Percentiles rank a stretch among this genome's conserved stretches.
Conservation (phyloP, 2,113 vertebrate species). For the Cololabis saira region DNA sequence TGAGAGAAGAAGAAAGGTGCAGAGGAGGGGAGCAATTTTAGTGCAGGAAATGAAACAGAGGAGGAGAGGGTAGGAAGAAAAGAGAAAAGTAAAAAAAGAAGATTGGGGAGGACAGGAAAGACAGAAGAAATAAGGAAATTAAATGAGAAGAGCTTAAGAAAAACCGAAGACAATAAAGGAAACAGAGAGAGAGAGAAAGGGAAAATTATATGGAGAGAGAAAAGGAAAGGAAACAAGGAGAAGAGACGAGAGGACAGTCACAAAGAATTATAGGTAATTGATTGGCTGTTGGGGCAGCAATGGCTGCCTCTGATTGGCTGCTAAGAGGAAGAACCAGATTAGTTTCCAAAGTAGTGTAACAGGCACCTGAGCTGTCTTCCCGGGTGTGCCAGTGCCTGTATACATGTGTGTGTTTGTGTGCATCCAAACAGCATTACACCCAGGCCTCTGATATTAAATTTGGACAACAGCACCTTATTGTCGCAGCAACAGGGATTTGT, state of each 20-base stretch:
- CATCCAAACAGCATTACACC: conserved; percentile 81
- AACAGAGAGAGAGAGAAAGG: conserved; percentile 16
- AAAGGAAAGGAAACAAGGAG: neutral
- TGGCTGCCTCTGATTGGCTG: conserved; percentile 91
- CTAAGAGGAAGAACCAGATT: conserved; percentile 92
- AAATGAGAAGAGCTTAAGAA: conserved; percentile 21
- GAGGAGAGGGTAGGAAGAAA: neutral
- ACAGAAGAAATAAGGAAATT: conserved; percentile 1
- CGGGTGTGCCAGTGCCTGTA: conserved; percentile 36
- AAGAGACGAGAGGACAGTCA: conserved; percentile 82
- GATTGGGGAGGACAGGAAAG: too few species aligned
- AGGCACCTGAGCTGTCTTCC: conserved; percentile 86
- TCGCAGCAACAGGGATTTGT: conserved; percentile 98
- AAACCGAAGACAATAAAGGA: neutral
- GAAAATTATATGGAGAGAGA: neutral
- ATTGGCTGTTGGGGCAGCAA: conserved; percentile 90
- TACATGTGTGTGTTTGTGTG: conserved; percentile 41
- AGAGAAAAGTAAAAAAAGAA: neutral
- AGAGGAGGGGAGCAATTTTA: neutral
- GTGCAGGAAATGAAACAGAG: neutral
- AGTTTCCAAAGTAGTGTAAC: conserved; percentile 91
- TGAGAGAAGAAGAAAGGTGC: neutral
- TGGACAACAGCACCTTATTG: conserved; percentile 99
- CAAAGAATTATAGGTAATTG: conserved; percentile 93
- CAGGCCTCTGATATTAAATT: conserved; percentile 97